phyloP scores from a whole-genome alignment of 2,888 invertebrate genomes.

The Harmothoe impar region DNA sequence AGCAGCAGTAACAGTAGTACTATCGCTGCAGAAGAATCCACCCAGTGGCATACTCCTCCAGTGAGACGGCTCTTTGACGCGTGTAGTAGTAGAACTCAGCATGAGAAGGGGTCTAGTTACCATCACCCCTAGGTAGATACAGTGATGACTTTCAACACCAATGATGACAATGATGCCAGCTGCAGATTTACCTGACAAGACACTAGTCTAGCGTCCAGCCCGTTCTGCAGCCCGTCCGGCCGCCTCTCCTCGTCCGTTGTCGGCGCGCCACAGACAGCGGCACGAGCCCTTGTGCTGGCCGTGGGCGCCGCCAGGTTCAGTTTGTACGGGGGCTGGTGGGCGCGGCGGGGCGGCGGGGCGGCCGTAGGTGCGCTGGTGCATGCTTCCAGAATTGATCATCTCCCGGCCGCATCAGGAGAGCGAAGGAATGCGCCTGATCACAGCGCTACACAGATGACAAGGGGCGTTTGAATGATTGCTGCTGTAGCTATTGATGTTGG shows the following conservation, averaged over 20 bases:
- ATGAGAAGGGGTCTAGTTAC: neutral
- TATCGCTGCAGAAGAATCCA: neutral
- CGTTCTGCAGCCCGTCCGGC: neutral
- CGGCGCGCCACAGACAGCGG: neutral
- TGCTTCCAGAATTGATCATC: slow-evolving; percentile 35
- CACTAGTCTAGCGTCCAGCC: neutral
- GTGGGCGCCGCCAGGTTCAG: neutral
- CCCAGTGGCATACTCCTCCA: neutral
- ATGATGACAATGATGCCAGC: too few species aligned
- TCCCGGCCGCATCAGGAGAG: neutral
- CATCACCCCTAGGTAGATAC: too few species aligned
- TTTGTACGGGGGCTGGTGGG: neutral
- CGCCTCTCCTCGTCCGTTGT: neutral
- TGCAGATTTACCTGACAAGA: neutral
- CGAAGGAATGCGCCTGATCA: slow-evolving; percentile 13
- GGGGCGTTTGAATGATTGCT: too few species aligned
- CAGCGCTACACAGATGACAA: too few species aligned
- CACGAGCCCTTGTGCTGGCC: neutral
- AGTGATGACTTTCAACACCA: too few species aligned
- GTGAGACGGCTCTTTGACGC: neutral
- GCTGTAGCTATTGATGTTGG: too few species aligned
- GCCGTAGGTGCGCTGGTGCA: slow-evolving; percentile 29
- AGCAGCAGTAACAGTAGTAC: too few species aligned
- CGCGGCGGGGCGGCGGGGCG: slow-evolving; percentile 5
- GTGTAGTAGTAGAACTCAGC: neutral